Evolutionary conservation across 2,888 invertebrate species (phyloP).

Genomic region (Rotaria macrura): DNA sequence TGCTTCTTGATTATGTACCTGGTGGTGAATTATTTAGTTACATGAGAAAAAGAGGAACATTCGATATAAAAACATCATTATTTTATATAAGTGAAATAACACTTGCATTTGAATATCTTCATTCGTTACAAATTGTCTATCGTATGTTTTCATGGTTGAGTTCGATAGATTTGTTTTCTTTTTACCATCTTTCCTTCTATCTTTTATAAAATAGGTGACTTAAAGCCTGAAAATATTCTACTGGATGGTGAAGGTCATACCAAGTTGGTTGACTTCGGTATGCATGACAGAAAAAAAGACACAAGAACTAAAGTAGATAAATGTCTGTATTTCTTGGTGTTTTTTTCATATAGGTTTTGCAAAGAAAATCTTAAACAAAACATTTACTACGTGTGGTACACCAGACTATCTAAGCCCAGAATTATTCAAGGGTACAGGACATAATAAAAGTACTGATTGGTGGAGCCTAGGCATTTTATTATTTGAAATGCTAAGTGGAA

Average conservation of each 20-base stretch:
- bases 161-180: too few species aligned
- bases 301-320: background rate
- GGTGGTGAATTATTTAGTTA: constrained; percentile 91
- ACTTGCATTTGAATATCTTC: constrained; percentile 81
- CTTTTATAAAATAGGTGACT: background rate
- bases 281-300: background rate
- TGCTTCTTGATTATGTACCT: constrained; percentile 89
- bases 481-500: constrained; percentile 53
- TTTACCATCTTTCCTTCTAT: background rate
- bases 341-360: background rate
- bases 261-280: background rate
- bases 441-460: constrained; percentile 96
- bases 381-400: constrained; percentile 90
- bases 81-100: constrained; percentile 91
- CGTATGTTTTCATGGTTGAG: background rate
- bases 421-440: constrained; percentile 92
- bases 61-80: constrained; percentile 64
- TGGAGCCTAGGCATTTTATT: constrained; percentile 71
- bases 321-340: background rate
- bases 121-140: constrained; percentile 52
- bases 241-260: background rate
- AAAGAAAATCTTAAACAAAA: constrained; percentile 52
- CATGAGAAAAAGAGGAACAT: constrained; percentile 77
- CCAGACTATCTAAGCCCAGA: constrained; percentile 87
- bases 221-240: constrained; percentile 1